Conservation (phyloP, 2,113 vertebrate species). For the Perognathus longimembris region DNA sequence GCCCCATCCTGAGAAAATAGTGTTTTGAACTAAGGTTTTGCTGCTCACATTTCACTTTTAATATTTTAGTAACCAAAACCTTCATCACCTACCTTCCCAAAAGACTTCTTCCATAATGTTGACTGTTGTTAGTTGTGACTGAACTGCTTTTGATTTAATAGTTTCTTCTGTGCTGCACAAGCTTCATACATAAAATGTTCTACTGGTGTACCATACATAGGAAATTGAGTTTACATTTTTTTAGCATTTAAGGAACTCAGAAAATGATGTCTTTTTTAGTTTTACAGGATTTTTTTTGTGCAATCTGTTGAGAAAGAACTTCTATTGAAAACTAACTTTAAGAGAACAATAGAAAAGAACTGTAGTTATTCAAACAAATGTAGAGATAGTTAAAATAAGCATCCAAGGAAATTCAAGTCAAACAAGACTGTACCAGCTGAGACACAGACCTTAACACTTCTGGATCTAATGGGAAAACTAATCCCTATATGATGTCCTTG, state of each 20-base stretch:
- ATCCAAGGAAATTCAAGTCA: slow-evolving; percentile 26
- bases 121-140: neutral
- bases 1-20: slow-evolving; percentile 38
- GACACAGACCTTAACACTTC: neutral
- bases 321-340: neutral
- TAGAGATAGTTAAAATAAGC: neutral
- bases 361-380: neutral
- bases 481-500: neutral
- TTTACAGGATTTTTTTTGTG: neutral
- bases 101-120: neutral
- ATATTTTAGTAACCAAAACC: neutral
- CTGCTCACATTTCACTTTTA: slow-evolving; percentile 35
- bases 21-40: neutral
- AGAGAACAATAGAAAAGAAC: neutral
- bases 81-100: neutral
- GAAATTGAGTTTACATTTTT: neutral
- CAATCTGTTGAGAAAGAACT: neutral
- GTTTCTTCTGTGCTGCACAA: neutral
- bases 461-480: neutral
- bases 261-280: neutral
- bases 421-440: neutral
- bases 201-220: neutral
- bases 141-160: slow-evolving; percentile 6
- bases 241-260: neutral
- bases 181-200: neutral